Base-by-base conservation (phyloP, 1,140 invertebrate species). In the Dufourea novaeangliae region DNA sequence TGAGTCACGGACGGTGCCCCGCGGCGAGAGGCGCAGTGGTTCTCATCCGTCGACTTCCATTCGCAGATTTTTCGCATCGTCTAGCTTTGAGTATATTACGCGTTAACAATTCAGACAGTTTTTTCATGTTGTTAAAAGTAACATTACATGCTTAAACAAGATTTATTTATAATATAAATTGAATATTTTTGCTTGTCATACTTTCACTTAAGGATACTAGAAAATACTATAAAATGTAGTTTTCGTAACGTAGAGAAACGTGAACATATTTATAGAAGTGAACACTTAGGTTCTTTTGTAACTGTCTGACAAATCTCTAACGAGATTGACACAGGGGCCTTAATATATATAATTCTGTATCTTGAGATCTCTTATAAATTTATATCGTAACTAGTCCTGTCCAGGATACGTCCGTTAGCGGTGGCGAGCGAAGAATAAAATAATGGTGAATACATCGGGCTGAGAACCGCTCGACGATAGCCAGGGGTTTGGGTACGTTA, bases 1-100 rank as follows among this genome's bases (percentile, higher is more conserved):
- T 92, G 91, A 92, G 90, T 92, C 91, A 92, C 87, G 90, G 86
- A 91, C 83, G 90, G 86, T 92, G 89, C 90, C 91, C 90, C 88
- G 88, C 88, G 85, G 91, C 89, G 90, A 89, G 87, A 83, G 83
- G 75, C 50, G 46, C 90, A 91, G 89, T 80, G 91, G 84, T 61
- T 90, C 91, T 92, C 91, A 90, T 20, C 25, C 0, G 12, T 17
- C 14, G 32, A 12, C 5, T 17, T 22, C 8, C 0, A 10, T 25
- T 10, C 25, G 32, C 44, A 29, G 11, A 59, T 46, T 63, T 72
- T 78, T 82, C 54, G 41, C 68, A 41, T 32, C 8, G 29, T 0
- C n/a, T 79, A 41, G 22, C 70, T 57, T 27, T 56, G 17, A 27
- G 32, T 8, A 12, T 0, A 1, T 50, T 27, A 11, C 6, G 8